Base-by-base conservation (phyloP, 2,888 invertebrate genomes). In the Steinernema scapterisci region DNA sequence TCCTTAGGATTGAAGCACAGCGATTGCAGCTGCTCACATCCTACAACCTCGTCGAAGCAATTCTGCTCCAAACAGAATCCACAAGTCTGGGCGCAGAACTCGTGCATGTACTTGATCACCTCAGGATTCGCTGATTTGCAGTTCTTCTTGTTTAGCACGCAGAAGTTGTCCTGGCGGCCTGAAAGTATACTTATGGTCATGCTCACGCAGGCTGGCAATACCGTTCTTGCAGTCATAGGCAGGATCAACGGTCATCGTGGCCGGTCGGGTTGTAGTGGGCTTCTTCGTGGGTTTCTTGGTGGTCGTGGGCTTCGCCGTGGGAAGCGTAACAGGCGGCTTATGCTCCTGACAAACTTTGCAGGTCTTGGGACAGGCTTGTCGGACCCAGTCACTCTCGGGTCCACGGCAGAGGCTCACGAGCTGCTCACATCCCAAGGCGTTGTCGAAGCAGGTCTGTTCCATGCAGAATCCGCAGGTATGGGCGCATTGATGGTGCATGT, bases 391-490 rank as follows among this genome's bases (percentile, higher is more conserved):
- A 3, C 54, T 21, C 23, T 6, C 13, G 5, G 11, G 21, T 6
- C 23, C 21, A 13, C 6, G 2, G 70, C 76, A 76, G 72, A 76
- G 48, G n/a, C 21, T 44, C 16, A 19, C 19, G 6, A 76, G 63
- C 25, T 44, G 23, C 9, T 51, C 31, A 51, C 76, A 76, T n/a
- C 70, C 76, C 25, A 16, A 9, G 27, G 75, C 71, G 25, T 38
- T 31, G 70, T 76, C 76, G 44, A 76, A 76, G 54, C 76, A 76
- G 16, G 43, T 74, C 44, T 76, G 76, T 23, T 46, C 72, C 16
- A 21, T 11, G 54, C 76, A 76, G 45, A 76, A 52, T 7, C 76
- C 76, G 23, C 76, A 76, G 23, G 76, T 76, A 56, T 72, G 71
- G n/a, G 76, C 76, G 45, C 76, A 76, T 16, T 54, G 13, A 2